Percentiles rank a stretch among this genome's conserved stretches.
Conservation (phyloP, 2,888 invertebrate genomes). For the Oscheius sp. region DNA sequence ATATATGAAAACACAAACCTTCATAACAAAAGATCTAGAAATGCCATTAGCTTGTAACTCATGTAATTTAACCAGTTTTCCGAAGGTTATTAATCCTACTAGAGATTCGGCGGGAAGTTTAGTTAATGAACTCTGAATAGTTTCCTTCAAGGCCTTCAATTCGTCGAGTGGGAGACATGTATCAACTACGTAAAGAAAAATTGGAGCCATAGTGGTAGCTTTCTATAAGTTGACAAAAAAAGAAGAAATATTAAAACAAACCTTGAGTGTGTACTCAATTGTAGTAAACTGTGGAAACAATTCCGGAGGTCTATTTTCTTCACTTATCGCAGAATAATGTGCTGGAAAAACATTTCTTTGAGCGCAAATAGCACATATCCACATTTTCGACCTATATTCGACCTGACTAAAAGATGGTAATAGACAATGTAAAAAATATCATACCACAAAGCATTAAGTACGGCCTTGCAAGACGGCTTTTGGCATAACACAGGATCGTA, state of each 20-base stretch:
- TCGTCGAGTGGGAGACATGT: neutral
- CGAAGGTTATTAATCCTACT: neutral
- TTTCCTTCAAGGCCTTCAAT: neutral
- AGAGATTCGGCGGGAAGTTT: neutral
- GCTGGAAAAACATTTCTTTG: neutral
- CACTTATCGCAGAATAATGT: neutral
- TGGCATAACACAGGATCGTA: neutral
- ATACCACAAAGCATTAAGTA: neutral
- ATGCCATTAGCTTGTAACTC: neutral
- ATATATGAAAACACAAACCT: too few relatives aligned
- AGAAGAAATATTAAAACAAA: too few relatives aligned
- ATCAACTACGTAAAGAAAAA: neutral
- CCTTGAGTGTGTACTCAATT: neutral
- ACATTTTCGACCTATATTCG: neutral
- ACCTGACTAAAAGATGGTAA: neutral
- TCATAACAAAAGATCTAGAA: neutral
- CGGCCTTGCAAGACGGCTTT: neutral
- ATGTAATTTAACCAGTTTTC: neutral
- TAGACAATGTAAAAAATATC: neutral
- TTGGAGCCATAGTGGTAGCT: neutral
- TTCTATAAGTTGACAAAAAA: neutral
- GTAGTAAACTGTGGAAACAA: neutral
- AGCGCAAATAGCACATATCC: neutral
- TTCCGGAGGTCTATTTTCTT: neutral
- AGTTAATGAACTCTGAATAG: neutral